Evolutionary conservation across 1,140 invertebrate species (phyloP).

Genomic region (Drosophila triauraria): DNA sequence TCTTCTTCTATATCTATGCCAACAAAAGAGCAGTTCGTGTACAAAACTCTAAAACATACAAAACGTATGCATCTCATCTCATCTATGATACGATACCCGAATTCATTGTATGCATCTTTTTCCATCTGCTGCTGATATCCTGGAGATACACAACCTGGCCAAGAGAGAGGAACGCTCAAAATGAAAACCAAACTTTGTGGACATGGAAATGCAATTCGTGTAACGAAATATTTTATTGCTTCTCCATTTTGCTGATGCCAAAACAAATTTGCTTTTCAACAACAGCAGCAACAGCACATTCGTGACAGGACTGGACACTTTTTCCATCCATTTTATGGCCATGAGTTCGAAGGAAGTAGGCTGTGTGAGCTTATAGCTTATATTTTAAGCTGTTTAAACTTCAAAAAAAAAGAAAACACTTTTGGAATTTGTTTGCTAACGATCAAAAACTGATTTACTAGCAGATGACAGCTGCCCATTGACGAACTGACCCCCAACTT

Average conservation of each 20-base stretch:
- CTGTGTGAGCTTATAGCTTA: neutral
- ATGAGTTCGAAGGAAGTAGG: neutral
- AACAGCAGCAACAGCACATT: neutral
- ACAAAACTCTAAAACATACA: slow-evolving; percentile 14
- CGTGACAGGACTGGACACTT: neutral
- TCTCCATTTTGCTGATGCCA: slow-evolving; percentile 22
- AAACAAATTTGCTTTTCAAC: slow-evolving; percentile 14
- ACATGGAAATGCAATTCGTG: slow-evolving; percentile 47
- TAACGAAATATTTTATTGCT: slow-evolving; percentile 26
- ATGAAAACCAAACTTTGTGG: slow-evolving; percentile 40
- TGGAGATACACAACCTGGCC: neutral
- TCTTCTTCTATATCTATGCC: neutral
- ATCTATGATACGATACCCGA: slow-evolving; percentile 15
- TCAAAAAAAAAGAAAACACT: neutral
- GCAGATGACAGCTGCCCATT: slow-evolving; percentile 25
- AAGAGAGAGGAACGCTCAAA: slow-evolving; percentile 7
- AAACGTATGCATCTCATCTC: slow-evolving; percentile 9
- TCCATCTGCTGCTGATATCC: slow-evolving; percentile 32
- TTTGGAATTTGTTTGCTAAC: neutral
- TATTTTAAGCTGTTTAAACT: neutral
- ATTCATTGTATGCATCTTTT: slow-evolving; percentile 11
- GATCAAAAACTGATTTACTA: slow-evolving; percentile 10
- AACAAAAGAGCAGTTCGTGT: slow-evolving; percentile 27
- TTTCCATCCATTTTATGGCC: neutral
- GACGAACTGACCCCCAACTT: slow-evolving; percentile 18